Evolutionary conservation across 2,113 vertebrate genomes (phyloP).

Genomic region (Tamias sibiricus): DNA sequence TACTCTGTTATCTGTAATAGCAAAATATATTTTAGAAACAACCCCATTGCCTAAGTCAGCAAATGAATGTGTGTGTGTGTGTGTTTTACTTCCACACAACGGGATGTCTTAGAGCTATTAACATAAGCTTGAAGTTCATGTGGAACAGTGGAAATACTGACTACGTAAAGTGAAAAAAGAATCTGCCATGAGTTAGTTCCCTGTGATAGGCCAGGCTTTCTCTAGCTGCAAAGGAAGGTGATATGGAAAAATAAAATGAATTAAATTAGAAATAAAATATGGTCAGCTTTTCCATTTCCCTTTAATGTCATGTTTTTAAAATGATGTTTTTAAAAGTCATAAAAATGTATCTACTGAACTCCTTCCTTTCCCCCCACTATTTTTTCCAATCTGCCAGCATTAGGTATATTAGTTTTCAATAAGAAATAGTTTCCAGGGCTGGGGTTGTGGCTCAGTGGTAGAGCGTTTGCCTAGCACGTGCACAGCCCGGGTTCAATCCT

Average conservation of each 20-base stretch:
- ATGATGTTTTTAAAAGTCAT: not conserved
- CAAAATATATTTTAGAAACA: not conserved
- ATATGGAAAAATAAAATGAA: not conserved
- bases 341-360: not conserved
- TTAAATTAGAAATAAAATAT: not conserved
- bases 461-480: too few relatives aligned
- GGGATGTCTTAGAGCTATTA: not conserved
- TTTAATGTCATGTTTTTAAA: not conserved
- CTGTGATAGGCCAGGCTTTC: not conserved
- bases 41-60: not conserved
- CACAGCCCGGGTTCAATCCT: too few relatives aligned
- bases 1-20: not conserved
- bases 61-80: not conserved
- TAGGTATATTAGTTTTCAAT: not conserved
- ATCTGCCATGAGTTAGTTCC: not conserved
- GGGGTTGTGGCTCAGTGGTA: too few relatives aligned
- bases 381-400: not conserved
- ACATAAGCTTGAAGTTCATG: not conserved
- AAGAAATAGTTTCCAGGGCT: not conserved
- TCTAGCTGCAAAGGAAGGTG: not conserved
- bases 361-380: not conserved
- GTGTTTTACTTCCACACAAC: not conserved
- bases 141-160: not conserved
- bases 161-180: not conserved
- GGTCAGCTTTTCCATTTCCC: not conserved